Evolutionary conservation across 2,113 vertebrate genomes (phyloP).

Genomic region (Salvator merianae): DNA sequence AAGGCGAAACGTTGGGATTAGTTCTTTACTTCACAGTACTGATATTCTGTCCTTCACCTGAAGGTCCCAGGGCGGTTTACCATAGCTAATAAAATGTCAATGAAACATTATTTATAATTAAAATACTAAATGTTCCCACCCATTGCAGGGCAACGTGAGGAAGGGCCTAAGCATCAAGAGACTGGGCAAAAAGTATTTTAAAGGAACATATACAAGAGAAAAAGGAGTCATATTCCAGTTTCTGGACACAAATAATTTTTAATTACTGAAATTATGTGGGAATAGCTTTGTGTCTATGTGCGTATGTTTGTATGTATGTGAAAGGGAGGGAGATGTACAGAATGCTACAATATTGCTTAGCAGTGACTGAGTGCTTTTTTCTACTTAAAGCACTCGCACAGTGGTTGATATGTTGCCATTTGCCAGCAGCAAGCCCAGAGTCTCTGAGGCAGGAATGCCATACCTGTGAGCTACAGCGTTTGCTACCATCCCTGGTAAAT

Average conservation of each 20-base stretch:
- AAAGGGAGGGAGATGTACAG: background rate
- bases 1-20: no score
- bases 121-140: no score
- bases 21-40: no score
- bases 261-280: background rate
- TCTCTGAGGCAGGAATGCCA: conserved; percentile 28
- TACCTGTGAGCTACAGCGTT: conserved; percentile 25
- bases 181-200: background rate
- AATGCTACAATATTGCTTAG: background rate
- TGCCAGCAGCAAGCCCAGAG: conserved; percentile 13
- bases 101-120: no score
- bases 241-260: background rate
- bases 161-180: background rate
- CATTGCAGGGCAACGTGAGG: background rate
- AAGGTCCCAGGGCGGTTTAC: no score
- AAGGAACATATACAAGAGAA: background rate
- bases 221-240: background rate
- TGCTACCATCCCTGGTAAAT: conserved; percentile 26
- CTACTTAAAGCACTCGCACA: background rate
- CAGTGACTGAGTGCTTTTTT: background rate
- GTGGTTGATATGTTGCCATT: conserved; percentile 18
- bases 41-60: no score
- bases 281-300: background rate
- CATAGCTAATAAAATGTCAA: no score
- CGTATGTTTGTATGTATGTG: background rate